A percentile compares a stretch with the other conserved stretches of the same genome.
These are phyloP conservation scores for Scomberomorus guttatus DNA, from an alignment of 2,797 vertebrate genomes.

Conservation along the genomic window DNA sequence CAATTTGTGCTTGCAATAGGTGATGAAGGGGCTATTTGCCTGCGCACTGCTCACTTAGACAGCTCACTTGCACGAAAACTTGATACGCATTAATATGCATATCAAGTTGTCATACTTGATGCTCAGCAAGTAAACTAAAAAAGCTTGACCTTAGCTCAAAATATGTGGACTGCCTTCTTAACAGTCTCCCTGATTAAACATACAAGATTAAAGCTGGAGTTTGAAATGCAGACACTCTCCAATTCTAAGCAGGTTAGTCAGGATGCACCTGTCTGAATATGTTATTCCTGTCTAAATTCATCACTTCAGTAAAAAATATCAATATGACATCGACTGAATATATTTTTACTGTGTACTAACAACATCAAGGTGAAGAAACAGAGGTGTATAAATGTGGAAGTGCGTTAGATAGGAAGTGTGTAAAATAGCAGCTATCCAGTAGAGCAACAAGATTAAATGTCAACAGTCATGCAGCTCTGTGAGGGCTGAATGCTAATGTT, in stretches of 20 bases:
- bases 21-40: constrained; percentile 2
- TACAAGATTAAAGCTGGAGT: background rate
- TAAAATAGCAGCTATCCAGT: too few species aligned
- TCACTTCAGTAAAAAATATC: background rate
- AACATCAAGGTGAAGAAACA: background rate
- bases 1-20: constrained; percentile 9
- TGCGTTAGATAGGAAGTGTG: too few species aligned
- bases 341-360: background rate
- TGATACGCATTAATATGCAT: background rate
- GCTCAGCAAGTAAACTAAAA: background rate
- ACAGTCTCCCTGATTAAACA: constrained; percentile 1
- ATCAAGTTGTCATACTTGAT: background rate
- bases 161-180: background rate
- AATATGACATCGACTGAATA: background rate
- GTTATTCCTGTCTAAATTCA: background rate
- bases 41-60: background rate
- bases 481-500: too few species aligned
- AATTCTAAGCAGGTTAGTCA: background rate
- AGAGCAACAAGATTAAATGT: too few species aligned
- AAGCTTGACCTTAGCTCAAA: background rate
- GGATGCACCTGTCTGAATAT: background rate
- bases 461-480: too few species aligned
- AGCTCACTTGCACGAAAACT: background rate
- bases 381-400: background rate
- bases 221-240: too few species aligned